Evolutionary conservation across 2,888 invertebrate species (phyloP).

Genomic region (Eutolmus rufibarbis): DNA sequence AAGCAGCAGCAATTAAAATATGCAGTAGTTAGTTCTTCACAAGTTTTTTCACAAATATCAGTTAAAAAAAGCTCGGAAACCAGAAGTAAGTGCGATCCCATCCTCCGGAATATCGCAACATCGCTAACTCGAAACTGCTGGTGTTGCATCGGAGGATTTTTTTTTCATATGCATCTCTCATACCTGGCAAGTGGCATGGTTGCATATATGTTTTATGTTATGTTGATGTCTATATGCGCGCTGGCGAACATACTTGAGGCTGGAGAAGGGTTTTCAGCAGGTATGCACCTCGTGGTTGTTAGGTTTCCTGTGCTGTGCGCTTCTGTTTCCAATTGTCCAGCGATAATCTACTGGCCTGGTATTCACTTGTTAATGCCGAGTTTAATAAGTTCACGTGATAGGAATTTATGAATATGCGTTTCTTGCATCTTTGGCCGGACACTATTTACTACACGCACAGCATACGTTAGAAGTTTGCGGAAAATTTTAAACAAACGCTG

Average conservation of each 20-base stretch:
- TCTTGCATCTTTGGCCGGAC: background rate
- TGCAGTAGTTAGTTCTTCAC: background rate
- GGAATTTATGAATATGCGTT: conserved; percentile 41
- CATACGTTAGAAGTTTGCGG: background rate
- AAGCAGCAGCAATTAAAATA: background rate
- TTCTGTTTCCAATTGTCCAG: conserved; percentile 44
- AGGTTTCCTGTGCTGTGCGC: conserved; percentile 33
- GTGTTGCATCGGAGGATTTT: background rate
- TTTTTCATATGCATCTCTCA: background rate
- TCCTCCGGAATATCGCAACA: background rate
- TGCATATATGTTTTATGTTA: background rate
- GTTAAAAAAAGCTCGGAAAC: background rate
- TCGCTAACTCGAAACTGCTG: background rate
- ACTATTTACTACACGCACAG: background rate
- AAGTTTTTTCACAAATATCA: background rate
- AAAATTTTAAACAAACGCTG: background rate
- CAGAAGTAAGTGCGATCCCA: background rate
- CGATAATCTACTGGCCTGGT: conserved; percentile 44
- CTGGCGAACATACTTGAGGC: background rate
- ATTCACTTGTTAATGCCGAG: conserved; percentile 38
- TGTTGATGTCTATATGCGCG: conserved; percentile 8
- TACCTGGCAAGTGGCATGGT: background rate
- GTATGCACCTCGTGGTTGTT: background rate
- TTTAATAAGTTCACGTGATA: conserved; percentile 42
- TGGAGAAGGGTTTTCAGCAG: background rate